Evolutionary conservation across 1,140 invertebrate species (phyloP).

Genomic region (Drosophila pseudoananassae): DNA sequence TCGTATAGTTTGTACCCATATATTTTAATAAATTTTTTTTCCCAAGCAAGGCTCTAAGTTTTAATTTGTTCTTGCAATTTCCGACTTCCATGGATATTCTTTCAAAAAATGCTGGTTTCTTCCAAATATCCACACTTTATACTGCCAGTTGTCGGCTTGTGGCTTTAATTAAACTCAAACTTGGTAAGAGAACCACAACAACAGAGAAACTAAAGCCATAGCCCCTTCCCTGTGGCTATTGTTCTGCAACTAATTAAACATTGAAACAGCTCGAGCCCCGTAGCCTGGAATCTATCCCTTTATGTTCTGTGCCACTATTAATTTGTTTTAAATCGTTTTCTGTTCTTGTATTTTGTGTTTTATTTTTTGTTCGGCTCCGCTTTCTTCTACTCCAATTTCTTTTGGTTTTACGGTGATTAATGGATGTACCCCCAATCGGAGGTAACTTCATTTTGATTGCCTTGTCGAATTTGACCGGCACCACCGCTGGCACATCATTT

Average conservation of each 20-base stretch:
- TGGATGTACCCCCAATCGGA: slow-evolving; percentile 52
- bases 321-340: slow-evolving; percentile 75
- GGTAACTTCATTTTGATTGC: slow-evolving; percentile 79
- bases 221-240: slow-evolving; percentile 38
- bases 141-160: slow-evolving; percentile 35
- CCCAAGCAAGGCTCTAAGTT: too few species aligned
- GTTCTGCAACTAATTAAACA: slow-evolving; percentile 77
- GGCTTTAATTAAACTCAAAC: slow-evolving; percentile 72
- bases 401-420: slow-evolving; percentile 56
- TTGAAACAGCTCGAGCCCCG: slow-evolving; percentile 34
- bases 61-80: too few species aligned
- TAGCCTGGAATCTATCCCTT: not conserved
- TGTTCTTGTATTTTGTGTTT: slow-evolving; percentile 5
- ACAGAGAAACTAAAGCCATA: slow-evolving; percentile 15
- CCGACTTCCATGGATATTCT: not conserved
- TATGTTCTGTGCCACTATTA: slow-evolving; percentile 56
- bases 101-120: not conserved
- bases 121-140: too few species aligned
- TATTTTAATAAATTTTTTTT: too few species aligned
- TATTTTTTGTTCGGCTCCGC: slow-evolving; percentile 7
- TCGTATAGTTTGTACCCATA: too few species aligned
- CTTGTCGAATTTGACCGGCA: slow-evolving; percentile 62
- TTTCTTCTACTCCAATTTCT: slow-evolving; percentile 43
- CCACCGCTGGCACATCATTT: slow-evolving; percentile 61
- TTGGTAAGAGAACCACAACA: slow-evolving; percentile 35